phyloP scores from a whole-genome alignment of 1,140 invertebrate genomes.

The Oppia nitens region DNA sequence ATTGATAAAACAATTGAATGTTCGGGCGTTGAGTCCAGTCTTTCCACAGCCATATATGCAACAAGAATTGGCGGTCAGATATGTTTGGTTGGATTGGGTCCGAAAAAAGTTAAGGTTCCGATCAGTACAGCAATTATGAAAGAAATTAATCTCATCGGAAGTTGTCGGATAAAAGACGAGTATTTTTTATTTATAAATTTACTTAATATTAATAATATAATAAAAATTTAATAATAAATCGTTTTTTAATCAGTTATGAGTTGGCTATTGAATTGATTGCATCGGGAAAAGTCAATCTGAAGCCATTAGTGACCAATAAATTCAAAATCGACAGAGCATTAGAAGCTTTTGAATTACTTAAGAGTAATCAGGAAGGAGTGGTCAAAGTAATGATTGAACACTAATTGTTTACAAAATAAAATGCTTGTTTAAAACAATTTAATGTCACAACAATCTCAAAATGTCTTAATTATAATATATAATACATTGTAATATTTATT shows the following conservation, averaged over 20 bases:
- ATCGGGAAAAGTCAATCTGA: slow-evolving; percentile 57
- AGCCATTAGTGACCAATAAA: slow-evolving; percentile 74
- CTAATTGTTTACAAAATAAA: no score
- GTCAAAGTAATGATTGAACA: slow-evolving; percentile 81
- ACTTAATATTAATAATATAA: no score
- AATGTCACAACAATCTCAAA: no score
- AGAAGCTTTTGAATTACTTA: slow-evolving; percentile 68
- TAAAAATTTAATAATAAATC: no score
- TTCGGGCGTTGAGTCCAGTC: slow-evolving; percentile 56
- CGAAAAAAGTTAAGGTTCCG: slow-evolving; percentile 55
- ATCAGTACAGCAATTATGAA: slow-evolving; percentile 53
- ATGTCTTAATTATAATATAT: no score
- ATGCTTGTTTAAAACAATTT: no score
- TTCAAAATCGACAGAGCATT: slow-evolving; percentile 63
- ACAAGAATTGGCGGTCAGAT: slow-evolving; percentile 62
- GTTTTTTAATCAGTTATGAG: no score
- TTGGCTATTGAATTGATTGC: slow-evolving; percentile 52
- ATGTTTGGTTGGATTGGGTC: slow-evolving; percentile 68
- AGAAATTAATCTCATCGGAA: slow-evolving; percentile 75
- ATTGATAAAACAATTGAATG: slow-evolving; percentile 73
- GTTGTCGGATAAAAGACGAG: slow-evolving; percentile 77
- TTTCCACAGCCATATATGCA: slow-evolving; percentile 56
- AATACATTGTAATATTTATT: no score
- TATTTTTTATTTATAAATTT: no score
- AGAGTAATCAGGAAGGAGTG: slow-evolving; percentile 41